These are phyloP conservation scores for Hiodon tergisus DNA, from an alignment of 2,113 vertebrate genomes.

Conservation along the genomic window DNA sequence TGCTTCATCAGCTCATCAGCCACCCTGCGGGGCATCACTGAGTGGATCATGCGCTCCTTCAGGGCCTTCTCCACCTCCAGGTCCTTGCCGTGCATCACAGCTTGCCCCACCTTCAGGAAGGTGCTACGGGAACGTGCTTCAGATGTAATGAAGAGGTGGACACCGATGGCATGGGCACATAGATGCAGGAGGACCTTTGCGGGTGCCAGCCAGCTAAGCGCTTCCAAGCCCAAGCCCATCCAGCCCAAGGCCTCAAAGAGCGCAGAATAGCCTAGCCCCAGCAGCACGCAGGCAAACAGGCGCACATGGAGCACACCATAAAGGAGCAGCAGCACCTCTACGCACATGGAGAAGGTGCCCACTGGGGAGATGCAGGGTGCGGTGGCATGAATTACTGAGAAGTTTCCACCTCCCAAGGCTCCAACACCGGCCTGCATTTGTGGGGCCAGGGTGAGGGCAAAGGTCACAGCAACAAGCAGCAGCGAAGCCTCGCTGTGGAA, in stretches of 20 bases:
- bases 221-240: constrained; percentile 55
- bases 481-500: constrained; percentile 81
- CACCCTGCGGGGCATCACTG: constrained; percentile 91
- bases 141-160: constrained; percentile 95
- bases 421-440: constrained; percentile 68
- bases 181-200: constrained; percentile 84
- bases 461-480: constrained; percentile 76
- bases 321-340: constrained; percentile 86
- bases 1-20: constrained; percentile 95
- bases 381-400: neutral
- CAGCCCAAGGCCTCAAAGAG: constrained; percentile 87
- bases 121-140: constrained; percentile 95
- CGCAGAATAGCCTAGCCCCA: constrained; percentile 84
- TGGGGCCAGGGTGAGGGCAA: constrained; percentile 78
- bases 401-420: neutral
- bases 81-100: constrained; percentile 98
- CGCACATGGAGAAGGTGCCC: constrained; percentile 91
- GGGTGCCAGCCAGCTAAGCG: constrained; percentile 74
- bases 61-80: constrained; percentile 96
- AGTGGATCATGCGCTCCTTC: constrained; percentile 98
- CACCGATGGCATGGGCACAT: constrained; percentile 88
- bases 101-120: constrained; percentile 96
- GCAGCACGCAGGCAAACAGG: constrained; percentile 82
- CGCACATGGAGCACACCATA: constrained; percentile 94
- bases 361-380: constrained; percentile 82